A percentile compares a stretch with the other conserved stretches of the same genome.
These are phyloP conservation scores for Speoplatyrhinus poulsoni DNA, from an alignment of 2,113 vertebrate genomes.

Conservation along the genomic window DNA sequence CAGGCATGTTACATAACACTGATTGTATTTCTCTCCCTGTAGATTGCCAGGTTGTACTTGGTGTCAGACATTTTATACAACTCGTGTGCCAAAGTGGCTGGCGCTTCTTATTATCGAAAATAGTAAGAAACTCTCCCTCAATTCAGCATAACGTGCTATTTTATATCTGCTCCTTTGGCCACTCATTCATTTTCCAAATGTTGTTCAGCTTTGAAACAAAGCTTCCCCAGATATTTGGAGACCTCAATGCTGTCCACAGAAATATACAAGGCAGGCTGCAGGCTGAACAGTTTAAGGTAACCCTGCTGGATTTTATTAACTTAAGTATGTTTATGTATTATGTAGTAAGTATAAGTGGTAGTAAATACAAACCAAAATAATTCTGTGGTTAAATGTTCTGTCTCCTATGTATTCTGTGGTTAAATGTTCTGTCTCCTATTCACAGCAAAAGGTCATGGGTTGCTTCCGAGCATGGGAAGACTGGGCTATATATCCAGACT, in stretches of 20 bases:
- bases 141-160: neutral
- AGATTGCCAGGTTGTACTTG: conserved; percentile 80
- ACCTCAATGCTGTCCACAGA: conserved; percentile 74
- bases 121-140: conserved; percentile 66
- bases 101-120: conserved; percentile 83
- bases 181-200: neutral
- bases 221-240: conserved; percentile 78
- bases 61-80: conserved; percentile 82
- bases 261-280: conserved; percentile 81
- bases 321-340: neutral
- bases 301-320: neutral
- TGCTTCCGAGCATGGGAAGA: conserved; percentile 84
- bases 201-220: conserved; percentile 77
- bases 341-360: neutral
- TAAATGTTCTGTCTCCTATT: conserved; percentile 1
- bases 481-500: conserved; percentile 82
- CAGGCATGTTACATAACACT: neutral
- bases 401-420: neutral
- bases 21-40: conserved; percentile 12
- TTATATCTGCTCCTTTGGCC: conserved; percentile 1
- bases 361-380: neutral
- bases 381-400: neutral
- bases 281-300: conserved; percentile 83
- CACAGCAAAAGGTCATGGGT: conserved; percentile 79
- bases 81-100: conserved; percentile 80